Evolutionary conservation across 2,113 vertebrate species (phyloP), one percentile per base, ranked within the genome.

Genomic region (Bubo bubo): DNA sequence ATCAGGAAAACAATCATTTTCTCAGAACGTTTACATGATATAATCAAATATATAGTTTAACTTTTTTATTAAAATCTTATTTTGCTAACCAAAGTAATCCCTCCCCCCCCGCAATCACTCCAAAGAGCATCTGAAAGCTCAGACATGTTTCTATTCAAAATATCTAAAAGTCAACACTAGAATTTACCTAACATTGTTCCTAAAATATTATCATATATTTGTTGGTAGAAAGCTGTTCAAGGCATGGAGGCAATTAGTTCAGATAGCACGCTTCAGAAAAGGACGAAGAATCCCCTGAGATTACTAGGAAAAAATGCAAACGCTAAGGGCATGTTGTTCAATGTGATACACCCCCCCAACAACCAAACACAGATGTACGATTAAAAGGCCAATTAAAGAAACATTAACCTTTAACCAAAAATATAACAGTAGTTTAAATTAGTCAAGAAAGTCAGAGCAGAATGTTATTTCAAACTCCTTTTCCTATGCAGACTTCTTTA

Each of bases 371-470:
- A 96, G 93, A 77, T 84, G 92, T 55, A 79, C 24, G 37, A 96
- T 80, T 96, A 97, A 96, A 96, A 96, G 94, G 92, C 79, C 90
- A 97, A 97, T 96, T 96, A 96, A 95, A 94, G 75, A 68, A 53
- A 90, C 95, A 96, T 96, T 96, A 96, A 97, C 96, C 96, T 96
- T 92, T 94, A 96, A 92, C 95, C 95, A 94, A 94, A 96, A 96
- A 92, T 96, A 93, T 75, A 96, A 92, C 96, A 96, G 95, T 92
- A 95, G 97, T 97, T 97, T 95, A 96, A 96, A 95, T 94, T 88
- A 97, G 96, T 91, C 89, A 58, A 63, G 86, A 85, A 96, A 88
- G 75, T 74, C 93, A 77, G 81, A 89, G 64, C 70, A 90, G 79
- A 95, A 94, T 91, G 92, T 95, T 96, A 95, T 95, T 97, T 35